Evolutionary conservation across 2,113 vertebrate genomes (phyloP), one percentile per base, ranked within the genome.

Genomic region (Pao palembangensis): DNA sequence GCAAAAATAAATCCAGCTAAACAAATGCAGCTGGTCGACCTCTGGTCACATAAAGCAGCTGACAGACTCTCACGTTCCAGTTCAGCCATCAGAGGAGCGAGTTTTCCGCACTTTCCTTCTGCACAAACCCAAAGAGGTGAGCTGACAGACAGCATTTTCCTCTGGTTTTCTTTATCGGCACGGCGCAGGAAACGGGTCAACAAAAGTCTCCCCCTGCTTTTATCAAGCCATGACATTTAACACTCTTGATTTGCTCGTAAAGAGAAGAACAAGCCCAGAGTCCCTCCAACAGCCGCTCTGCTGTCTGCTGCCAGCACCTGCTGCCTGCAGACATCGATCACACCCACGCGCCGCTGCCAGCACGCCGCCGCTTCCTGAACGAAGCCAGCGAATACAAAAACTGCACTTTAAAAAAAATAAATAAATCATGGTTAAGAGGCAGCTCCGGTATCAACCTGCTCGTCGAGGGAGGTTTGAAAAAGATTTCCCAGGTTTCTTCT

Each of bases 251-350:
- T 38, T 69, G 31, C 60, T 51, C 41, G 38, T 61, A 66, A 75
- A 68, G 38, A 67, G 50, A 57, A 61, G 54, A 73, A 81, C 8
- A 69, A 57, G 44, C 52, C 42, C 47, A 67, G 71, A 75, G 71
- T 58, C 50, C 38, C 47, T 62, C 41, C 38, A 6, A 63, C 62
- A 68, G 68, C 19, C 34, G 58, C 53, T 34, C 41, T 38, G 25
- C 62, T 58, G 55, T 75, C 50, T 61, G 54, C 69, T 57, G 65
- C 46, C 56, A 52, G 71, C 58, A 44, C 55, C 55, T 58, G 66
- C 72, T 62, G 71, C 71, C 56, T 57, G 23, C 57, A 64, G 67
- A 69, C 67, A 76, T 65, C 34, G 38, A 73, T 80, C 64, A 70
- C 51, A 49, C 58, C 64, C 61, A 66, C 55, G 54, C 15, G 3